phyloP scores from a whole-genome alignment of 2,888 invertebrate genomes.

The Cactoblastis cactorum region DNA sequence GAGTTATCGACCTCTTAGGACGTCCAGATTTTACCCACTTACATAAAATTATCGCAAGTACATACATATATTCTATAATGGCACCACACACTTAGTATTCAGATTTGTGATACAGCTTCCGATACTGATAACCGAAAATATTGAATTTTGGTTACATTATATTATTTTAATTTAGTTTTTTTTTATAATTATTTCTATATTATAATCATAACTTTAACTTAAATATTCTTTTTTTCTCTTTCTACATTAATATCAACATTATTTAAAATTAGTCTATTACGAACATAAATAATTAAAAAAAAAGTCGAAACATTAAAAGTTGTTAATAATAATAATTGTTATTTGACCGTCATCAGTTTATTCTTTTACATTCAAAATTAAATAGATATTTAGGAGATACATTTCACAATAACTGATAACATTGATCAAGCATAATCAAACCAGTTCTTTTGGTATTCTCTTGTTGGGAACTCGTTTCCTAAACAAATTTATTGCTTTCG shows the following conservation, averaged over 20 bases:
- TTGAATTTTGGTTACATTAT: not conserved
- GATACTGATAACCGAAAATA: constrained; percentile 16
- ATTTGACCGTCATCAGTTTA: too few species aligned
- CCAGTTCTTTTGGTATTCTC: constrained; percentile 10
- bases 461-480: constrained; percentile 11
- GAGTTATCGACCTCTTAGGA: constrained; percentile 22
- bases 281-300: not conserved
- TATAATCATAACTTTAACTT: too few species aligned
- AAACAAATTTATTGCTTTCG: constrained; percentile 13
- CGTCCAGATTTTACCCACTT: constrained; percentile 52
- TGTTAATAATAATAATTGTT: too few species aligned
- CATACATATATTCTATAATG: constrained; percentile 40
- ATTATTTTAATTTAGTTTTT: too few species aligned
- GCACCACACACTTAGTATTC: constrained; percentile 33
- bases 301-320: too few species aligned
- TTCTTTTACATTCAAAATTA: not conserved
- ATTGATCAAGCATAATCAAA: constrained; percentile 5
- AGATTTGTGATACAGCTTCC: constrained; percentile 37
- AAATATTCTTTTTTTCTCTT: too few species aligned
- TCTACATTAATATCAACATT: too few species aligned
- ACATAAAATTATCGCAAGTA: constrained; percentile 43
- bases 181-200: too few species aligned
- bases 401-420: not conserved
- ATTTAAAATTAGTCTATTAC: too few species aligned
- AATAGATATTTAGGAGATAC: not conserved